phyloP scores from a whole-genome alignment of 2,797 vertebrate genomes.

The Hydrolagus colliei region DNA sequence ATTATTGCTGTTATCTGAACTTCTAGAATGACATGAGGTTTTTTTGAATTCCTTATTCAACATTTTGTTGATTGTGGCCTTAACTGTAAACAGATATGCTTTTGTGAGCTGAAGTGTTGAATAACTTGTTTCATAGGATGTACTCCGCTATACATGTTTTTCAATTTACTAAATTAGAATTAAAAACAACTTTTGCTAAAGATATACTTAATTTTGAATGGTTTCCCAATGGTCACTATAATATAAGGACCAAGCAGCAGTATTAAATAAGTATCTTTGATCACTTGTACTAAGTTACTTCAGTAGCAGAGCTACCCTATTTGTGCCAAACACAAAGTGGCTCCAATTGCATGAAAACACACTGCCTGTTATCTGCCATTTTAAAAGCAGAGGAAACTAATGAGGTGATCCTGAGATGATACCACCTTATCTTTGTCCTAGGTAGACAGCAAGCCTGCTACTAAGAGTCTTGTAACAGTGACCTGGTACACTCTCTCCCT shows the following conservation, averaged over 20 bases:
- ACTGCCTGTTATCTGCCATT: neutral
- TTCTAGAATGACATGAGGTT: constrained; percentile 13
- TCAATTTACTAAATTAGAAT: neutral
- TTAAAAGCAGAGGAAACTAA: neutral
- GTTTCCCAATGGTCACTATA: neutral
- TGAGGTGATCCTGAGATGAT: neutral
- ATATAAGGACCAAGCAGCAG: neutral
- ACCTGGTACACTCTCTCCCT: too few species aligned
- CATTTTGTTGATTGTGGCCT: neutral
- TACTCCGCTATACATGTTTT: neutral
- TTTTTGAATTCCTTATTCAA: neutral
- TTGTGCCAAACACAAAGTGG: neutral
- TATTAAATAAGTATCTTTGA: neutral
- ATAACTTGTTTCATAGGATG: constrained; percentile 9
- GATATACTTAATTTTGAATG: neutral
- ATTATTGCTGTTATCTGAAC: constrained; percentile 20
- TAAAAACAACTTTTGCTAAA: neutral
- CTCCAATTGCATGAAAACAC: neutral
- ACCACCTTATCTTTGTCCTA: neutral
- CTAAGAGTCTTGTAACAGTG: too few species aligned
- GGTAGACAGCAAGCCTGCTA: too few species aligned
- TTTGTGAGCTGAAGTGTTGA: neutral
- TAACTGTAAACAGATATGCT: neutral
- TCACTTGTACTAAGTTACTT: neutral
- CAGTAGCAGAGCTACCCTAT: neutral